Evolutionary conservation across 1,140 invertebrate species (phyloP).

Genomic region (Laodelphax striatellus): DNA sequence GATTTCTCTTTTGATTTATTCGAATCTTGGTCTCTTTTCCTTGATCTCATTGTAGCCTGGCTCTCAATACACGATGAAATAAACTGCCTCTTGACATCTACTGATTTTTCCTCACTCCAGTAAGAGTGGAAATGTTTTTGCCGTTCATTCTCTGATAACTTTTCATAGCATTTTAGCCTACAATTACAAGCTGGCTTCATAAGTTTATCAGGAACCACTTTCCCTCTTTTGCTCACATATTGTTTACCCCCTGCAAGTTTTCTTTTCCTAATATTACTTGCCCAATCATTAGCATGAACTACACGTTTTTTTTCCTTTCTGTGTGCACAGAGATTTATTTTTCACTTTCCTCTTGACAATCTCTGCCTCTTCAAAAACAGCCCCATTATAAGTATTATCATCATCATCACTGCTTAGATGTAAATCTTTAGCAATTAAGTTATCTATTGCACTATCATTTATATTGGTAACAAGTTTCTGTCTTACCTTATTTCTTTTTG

Average conservation of each 20-base stretch:
- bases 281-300: not conserved
- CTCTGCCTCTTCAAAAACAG: not conserved
- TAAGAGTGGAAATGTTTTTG: not conserved
- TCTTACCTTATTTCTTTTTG: too few relatives aligned
- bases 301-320: not conserved
- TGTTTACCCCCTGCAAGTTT: not conserved
- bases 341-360: not conserved
- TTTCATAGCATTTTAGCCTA: conserved; percentile 1
- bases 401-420: not conserved
- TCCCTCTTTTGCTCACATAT: too few relatives aligned
- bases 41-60: not conserved
- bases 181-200: conserved; percentile 10
- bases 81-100: conserved; percentile 8
- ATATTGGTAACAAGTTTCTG: too few relatives aligned
- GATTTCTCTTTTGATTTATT: conserved; percentile 5
- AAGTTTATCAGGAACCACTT: not conserved
- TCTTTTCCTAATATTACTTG: not conserved
- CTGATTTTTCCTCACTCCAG: conserved; percentile 5
- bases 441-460: too few relatives aligned
- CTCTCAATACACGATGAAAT: conserved; percentile 6
- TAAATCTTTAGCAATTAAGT: too few relatives aligned
- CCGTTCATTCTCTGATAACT: conserved; percentile 2
- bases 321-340: not conserved
- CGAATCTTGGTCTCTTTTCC: conserved; percentile 1
- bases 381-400: not conserved